phyloP scores from a whole-genome alignment of 2,113 vertebrate genomes.

The Ornithorhynchus anatinus region DNA sequence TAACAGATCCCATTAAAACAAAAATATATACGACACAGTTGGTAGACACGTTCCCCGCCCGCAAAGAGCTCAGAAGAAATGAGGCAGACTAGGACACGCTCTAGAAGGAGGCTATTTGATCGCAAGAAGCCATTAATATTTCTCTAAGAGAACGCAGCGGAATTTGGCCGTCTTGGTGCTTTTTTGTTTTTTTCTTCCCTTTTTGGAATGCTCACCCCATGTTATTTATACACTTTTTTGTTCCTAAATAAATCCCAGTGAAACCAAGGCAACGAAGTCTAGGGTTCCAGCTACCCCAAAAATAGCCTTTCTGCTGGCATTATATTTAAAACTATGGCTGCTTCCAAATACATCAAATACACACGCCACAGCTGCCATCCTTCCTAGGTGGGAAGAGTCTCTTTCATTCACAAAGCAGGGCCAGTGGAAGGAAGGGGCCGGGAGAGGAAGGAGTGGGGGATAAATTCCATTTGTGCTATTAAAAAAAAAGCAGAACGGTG shows the following conservation, averaged over 20 bases:
- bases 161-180: too few species aligned
- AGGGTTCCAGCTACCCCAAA: conserved; percentile 45
- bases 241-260: conserved; percentile 42
- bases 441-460: conserved; percentile 61
- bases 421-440: conserved; percentile 54
- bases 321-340: conserved; percentile 66
- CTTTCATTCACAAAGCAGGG: conserved; percentile 72
- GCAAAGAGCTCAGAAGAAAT: conserved; percentile 13
- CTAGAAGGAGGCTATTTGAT: conserved; percentile 12
- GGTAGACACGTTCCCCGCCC: too few species aligned
- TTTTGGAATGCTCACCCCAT: conserved; percentile 24
- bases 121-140: conserved; percentile 17
- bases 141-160: conserved; percentile 10
- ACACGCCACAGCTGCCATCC: conserved; percentile 62
- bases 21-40: too few species aligned
- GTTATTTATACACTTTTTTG: conserved; percentile 25
- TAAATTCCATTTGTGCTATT: conserved; percentile 79
- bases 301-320: conserved; percentile 57
- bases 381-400: conserved; percentile 59
- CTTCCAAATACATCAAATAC: conserved; percentile 59
- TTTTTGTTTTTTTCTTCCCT: too few species aligned
- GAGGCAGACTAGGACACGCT: not conserved
- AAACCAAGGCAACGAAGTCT: conserved; percentile 18
- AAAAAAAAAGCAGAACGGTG: conserved; percentile 72
- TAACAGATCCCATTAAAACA: too few species aligned